Percentiles rank a stretch among this genome's conserved stretches.
Conservation (phyloP, 2,113 vertebrate genomes). For the Mastomys coucha region DNA sequence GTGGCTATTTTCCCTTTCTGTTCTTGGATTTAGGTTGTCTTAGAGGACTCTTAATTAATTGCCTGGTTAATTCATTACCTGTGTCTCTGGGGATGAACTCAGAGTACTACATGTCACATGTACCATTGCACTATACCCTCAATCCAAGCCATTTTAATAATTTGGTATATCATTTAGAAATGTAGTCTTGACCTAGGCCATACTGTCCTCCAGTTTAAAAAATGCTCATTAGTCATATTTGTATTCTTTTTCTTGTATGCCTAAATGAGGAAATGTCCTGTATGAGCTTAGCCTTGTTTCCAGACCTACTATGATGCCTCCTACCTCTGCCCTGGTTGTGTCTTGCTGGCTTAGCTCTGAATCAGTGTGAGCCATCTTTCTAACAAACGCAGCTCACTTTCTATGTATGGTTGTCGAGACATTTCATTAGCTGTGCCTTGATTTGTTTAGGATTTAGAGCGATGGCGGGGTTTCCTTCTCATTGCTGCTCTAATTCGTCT, state of each 20-base stretch:
- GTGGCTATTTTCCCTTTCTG: not conserved
- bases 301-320: not conserved
- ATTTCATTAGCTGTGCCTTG: conserved; percentile 38
- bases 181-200: not conserved
- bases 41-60: not conserved
- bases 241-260: not conserved
- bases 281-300: not conserved
- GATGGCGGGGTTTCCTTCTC: conserved; percentile 51
- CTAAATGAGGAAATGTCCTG: conserved; percentile 30
- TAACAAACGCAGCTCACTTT: not conserved
- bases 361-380: not conserved
- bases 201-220: not conserved
- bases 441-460: conserved; percentile 57
- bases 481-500: conserved; percentile 42
- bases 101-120: not conserved
- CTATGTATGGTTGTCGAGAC: not conserved
- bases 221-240: not conserved
- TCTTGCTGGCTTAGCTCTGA: not conserved
- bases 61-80: not conserved
- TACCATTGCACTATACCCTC: not conserved
- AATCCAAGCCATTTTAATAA: not conserved
- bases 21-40: not conserved
- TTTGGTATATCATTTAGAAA: not conserved
- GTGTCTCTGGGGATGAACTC: not conserved
- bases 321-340: not conserved